Conservation (phyloP, 1,140 invertebrate species). For the Akabosia matsudoensis region DNA sequence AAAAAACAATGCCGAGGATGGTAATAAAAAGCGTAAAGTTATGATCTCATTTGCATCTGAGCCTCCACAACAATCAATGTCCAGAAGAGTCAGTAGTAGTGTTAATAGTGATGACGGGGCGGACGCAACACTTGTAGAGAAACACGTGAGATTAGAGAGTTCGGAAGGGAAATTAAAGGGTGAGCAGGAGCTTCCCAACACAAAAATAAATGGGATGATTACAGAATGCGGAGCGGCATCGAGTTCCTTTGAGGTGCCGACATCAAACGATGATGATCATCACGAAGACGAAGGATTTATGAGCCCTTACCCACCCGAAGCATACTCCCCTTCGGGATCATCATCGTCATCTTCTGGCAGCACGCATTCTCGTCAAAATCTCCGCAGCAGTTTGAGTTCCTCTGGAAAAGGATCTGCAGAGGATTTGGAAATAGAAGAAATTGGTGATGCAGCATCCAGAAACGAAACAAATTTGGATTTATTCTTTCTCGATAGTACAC, state of each 20-base stretch:
- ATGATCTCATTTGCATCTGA: constrained; percentile 18
- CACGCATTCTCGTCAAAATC: neutral
- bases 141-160: constrained; percentile 4
- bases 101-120: constrained; percentile 27
- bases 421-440: neutral
- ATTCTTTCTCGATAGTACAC: neutral
- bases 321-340: constrained; percentile 12
- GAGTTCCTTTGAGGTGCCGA: constrained; percentile 40
- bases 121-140: neutral
- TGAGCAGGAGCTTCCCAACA: too few relatives aligned
- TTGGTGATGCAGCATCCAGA: neutral
- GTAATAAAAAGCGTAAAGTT: neutral
- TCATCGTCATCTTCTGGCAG: neutral
- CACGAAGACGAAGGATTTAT: constrained; percentile 26
- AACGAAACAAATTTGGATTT: neutral
- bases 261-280: neutral
- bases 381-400: neutral
- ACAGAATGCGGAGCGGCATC: neutral
- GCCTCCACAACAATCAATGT: neutral
- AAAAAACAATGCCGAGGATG: neutral
- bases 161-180: constrained; percentile 41
- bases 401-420: constrained; percentile 4
- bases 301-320: constrained; percentile 26
- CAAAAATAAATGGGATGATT: neutral
- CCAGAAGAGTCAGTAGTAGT: neutral